phyloP scores from a whole-genome alignment of 2,113 vertebrate genomes.

The Sigmodon hispidus region DNA sequence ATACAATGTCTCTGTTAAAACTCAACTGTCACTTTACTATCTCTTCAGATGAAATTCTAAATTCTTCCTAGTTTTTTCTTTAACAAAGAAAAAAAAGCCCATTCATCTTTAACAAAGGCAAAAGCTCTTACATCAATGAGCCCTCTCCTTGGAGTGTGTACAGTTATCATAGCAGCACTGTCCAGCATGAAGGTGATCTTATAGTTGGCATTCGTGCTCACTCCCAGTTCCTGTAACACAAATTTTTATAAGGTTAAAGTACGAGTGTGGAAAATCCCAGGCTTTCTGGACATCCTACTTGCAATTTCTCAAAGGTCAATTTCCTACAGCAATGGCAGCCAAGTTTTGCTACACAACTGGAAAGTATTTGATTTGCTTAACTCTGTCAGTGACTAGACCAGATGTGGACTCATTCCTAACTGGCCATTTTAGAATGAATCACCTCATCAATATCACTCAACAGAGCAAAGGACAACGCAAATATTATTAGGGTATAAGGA shows the following conservation, averaged over 20 bases:
- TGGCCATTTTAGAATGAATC: not conserved
- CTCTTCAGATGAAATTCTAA: constrained; percentile 26
- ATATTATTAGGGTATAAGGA: not conserved
- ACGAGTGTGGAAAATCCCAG: not conserved
- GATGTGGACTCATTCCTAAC: not conserved
- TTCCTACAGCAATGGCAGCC: not conserved
- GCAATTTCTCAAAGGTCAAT: not conserved
- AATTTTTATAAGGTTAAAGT: constrained; percentile 52
- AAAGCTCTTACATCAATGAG: constrained; percentile 92
- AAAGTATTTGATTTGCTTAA: constrained; percentile 18
- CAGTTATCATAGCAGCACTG: constrained; percentile 99
- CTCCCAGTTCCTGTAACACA: constrained; percentile 94
- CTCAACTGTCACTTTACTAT: constrained; percentile 14
- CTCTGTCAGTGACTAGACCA: constrained; percentile 17
- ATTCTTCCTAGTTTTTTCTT: not conserved
- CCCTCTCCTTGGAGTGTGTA: constrained; percentile 96
- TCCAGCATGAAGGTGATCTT: constrained; percentile 99
- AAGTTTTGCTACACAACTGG: constrained; percentile 18
- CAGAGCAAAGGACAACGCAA: constrained; percentile 19
- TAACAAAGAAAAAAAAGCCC: constrained; percentile 5
- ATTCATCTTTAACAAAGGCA: constrained; percentile 21
- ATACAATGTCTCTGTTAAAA: constrained; percentile 40
- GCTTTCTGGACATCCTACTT: constrained; percentile 39
- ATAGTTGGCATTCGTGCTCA: constrained; percentile 97
- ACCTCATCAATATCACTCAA: not conserved